phyloP scores from a whole-genome alignment of 1,140 invertebrate species.

The Orchestia grillus region DNA sequence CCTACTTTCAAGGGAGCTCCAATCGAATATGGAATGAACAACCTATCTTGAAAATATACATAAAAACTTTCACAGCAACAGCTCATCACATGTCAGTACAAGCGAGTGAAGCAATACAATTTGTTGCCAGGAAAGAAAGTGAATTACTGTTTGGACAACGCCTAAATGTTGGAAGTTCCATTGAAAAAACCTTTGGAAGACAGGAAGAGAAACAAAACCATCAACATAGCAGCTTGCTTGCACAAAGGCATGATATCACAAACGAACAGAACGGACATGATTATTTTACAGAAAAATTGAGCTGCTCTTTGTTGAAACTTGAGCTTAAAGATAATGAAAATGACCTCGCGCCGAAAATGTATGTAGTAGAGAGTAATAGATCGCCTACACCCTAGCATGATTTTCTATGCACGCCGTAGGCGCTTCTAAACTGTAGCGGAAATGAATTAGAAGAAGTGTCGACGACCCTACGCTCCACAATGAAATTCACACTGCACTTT shows the following conservation, averaged over 20 bases:
- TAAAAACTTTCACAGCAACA: too few relatives aligned
- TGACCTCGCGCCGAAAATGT: too few relatives aligned
- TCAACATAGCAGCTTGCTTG: not conserved
- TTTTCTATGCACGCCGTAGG: too few relatives aligned
- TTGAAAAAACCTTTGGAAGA: not conserved
- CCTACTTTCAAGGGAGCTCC: not conserved
- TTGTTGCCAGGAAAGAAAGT: not conserved
- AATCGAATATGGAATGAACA: not conserved
- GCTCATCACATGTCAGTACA: not conserved
- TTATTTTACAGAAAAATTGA: not conserved
- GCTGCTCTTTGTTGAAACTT: not conserved
- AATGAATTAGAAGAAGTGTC: too few relatives aligned
- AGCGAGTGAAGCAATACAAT: not conserved
- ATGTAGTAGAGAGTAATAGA: too few relatives aligned
- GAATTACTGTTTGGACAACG: not conserved
- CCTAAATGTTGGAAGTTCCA: not conserved
- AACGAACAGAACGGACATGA: not conserved
- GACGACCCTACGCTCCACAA: too few relatives aligned
- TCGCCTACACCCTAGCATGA: too few relatives aligned
- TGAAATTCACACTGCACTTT: too few relatives aligned
- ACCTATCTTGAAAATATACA: not conserved
- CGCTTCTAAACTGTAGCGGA: too few relatives aligned
- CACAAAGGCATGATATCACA: not conserved
- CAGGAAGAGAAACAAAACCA: not conserved
- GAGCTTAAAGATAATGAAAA: not conserved